Conservation (phyloP, 2,888 invertebrate species). For the Chrysotoxum bicinctum region DNA sequence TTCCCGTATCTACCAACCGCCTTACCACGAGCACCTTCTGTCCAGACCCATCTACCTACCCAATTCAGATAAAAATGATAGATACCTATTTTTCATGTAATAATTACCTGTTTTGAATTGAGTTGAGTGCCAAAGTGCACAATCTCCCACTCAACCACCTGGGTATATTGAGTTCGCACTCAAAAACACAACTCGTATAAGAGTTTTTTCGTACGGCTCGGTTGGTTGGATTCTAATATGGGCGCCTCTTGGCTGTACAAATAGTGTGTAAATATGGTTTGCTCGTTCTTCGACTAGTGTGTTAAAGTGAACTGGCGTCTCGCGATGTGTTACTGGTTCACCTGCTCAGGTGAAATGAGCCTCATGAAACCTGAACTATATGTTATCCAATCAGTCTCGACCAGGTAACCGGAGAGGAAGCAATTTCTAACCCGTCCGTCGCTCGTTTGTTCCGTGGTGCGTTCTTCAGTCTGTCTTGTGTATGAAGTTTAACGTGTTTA, state of each 20-base stretch:
- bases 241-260: slow-evolving; percentile 32
- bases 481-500: slow-evolving; percentile 49
- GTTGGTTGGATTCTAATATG: slow-evolving; percentile 51
- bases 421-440: slow-evolving; percentile 69
- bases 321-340: slow-evolving; percentile 70
- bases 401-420: slow-evolving; percentile 81
- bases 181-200: slow-evolving; percentile 62
- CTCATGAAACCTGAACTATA: slow-evolving; percentile 80
- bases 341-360: slow-evolving; percentile 75
- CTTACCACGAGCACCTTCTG: slow-evolving; percentile 33
- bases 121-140: slow-evolving; percentile 29
- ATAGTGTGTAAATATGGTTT: slow-evolving; percentile 17
- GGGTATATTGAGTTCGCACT: slow-evolving; percentile 16
- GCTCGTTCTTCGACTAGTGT: slow-evolving; percentile 57
- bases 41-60: slow-evolving; percentile 36
- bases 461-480: slow-evolving; percentile 26
- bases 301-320: slow-evolving; percentile 31
- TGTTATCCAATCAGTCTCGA: slow-evolving; percentile 82
- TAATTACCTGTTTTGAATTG: slow-evolving; percentile 34
- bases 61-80: slow-evolving; percentile 14
- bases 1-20: slow-evolving; percentile 52
- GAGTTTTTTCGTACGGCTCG: slow-evolving; percentile 41
- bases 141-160: slow-evolving; percentile 31
- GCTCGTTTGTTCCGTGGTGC: slow-evolving; percentile 53
- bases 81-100: slow-evolving; percentile 44